Base-by-base conservation (phyloP, 2,113 vertebrate genomes). In the Dendropsophus ebraccatus region DNA sequence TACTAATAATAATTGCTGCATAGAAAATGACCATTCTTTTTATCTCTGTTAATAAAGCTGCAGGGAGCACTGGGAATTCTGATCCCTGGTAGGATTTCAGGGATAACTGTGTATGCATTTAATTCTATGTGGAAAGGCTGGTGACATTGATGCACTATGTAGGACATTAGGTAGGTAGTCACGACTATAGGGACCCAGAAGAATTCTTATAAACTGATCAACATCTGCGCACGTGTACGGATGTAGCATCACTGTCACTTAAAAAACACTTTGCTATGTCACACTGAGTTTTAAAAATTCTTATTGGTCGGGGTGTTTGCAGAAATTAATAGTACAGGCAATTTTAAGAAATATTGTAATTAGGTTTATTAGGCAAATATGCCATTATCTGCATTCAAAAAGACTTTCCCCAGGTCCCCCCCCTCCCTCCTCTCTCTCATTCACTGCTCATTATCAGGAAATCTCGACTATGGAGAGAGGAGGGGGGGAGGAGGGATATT, bases 1-100 rank as follows among this genome's bases (percentile, higher is more conserved):
- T 62, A 47, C 58, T 81, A 81, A 81, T 25, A 81, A 81, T 62
- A 65, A 81, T 81, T 47, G 56, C 78, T 81, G 78, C 78, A 81
- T 81, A 45, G 41, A 81, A 81, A 45, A 81, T 81, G 56, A 58
- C 35, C 30, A 28, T 81, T 35, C 54, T 37, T 17, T 62, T 25
- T 47, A 37, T 60, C 35, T 81, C n/a, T 47, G 35, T 47, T 65
- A 62, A 80, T 62, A 41, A 62, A 21, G 30, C 23, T 16, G 7
- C 56, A 28, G 77, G 30, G 35, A 58, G 35, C 37, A 23, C 25
- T 56, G n/a, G 12, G 16, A 56, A 19, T 37, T 58, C 17, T 58
- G 6, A 52, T 37, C 13, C 50, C 10, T n/a, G 50, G 28, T 25
- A 80, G 35, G 21, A 80, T 11, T 62, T 60, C 28, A 12, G 49